These are phyloP conservation scores for Dascillus cervinus DNA, from an alignment of 2,888 invertebrate species.

Conservation along the genomic window DNA sequence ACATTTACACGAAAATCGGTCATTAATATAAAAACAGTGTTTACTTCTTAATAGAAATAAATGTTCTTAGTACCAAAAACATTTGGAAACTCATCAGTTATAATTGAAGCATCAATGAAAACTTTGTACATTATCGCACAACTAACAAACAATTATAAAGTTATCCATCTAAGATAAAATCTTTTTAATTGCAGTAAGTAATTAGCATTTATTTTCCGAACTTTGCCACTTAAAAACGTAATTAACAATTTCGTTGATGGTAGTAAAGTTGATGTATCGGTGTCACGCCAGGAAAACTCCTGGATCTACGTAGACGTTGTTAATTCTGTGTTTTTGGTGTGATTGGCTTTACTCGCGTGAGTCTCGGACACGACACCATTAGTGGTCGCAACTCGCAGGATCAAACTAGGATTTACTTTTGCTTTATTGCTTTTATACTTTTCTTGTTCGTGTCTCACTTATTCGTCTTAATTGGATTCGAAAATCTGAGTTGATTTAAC, in stretches of 20 bases:
- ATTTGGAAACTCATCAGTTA: slow-evolving; percentile 16
- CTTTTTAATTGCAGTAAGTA: slow-evolving; percentile 16
- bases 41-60: no score
- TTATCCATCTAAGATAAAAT: slow-evolving; percentile 18
- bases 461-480: slow-evolving; percentile 19
- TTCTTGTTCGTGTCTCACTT: slow-evolving; percentile 18
- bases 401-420: slow-evolving; percentile 28
- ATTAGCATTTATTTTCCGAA: slow-evolving; percentile 16
- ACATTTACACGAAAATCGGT: no score
- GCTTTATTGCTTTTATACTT: slow-evolving; percentile 26
- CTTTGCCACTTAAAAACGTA: slow-evolving; percentile 15
- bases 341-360: slow-evolving; percentile 23
- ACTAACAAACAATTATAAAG: slow-evolving; percentile 19
- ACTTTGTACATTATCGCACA: slow-evolving; percentile 13
- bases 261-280: slow-evolving; percentile 13
- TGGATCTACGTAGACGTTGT: slow-evolving; percentile 19
- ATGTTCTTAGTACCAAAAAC: no score
- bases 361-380: slow-evolving; percentile 28
- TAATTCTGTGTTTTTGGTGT: slow-evolving; percentile 22
- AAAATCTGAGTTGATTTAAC: slow-evolving; percentile 8
- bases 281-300: slow-evolving; percentile 11
- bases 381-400: slow-evolving; percentile 26
- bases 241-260: slow-evolving; percentile 13
- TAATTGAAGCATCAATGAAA: slow-evolving; percentile 17
- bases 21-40: no score